Conservation (phyloP, 2,113 vertebrate species). For the Chroicocephalus ridibundus region DNA sequence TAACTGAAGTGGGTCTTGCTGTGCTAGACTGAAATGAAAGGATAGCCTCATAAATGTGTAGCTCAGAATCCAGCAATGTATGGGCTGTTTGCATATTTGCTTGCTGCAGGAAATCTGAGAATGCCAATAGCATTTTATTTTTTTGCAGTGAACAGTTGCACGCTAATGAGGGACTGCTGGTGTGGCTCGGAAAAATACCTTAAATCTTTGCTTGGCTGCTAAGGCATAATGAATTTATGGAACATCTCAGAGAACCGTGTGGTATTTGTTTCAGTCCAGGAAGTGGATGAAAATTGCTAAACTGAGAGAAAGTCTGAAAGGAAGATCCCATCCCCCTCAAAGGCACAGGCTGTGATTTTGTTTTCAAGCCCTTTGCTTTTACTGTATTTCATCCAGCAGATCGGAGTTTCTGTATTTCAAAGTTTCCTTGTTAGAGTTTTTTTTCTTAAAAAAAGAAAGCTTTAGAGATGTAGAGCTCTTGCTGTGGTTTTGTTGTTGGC, state of each 20-base stretch:
- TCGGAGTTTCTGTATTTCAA: background rate
- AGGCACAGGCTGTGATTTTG: background rate
- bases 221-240: background rate
- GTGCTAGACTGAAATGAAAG: background rate
- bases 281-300: background rate
- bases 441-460: background rate
- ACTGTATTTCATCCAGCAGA: background rate
- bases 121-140: background rate
- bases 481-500: background rate
- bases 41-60: background rate
- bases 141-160: background rate
- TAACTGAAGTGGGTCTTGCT: conserved; percentile 5
- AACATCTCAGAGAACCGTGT: background rate
- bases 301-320: background rate
- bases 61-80: background rate
- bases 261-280: background rate
- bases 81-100: background rate
- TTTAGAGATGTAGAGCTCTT: background rate
- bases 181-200: background rate
- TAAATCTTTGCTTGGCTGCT: background rate
- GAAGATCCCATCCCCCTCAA: background rate
- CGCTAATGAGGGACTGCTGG: background rate
- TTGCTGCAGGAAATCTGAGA: background rate
- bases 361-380: background rate
- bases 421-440: background rate